These are phyloP conservation scores for Epizoanthus fatuus DNA, from an alignment of 92 coral and sea anemone species.

Conservation along the genomic window DNA sequence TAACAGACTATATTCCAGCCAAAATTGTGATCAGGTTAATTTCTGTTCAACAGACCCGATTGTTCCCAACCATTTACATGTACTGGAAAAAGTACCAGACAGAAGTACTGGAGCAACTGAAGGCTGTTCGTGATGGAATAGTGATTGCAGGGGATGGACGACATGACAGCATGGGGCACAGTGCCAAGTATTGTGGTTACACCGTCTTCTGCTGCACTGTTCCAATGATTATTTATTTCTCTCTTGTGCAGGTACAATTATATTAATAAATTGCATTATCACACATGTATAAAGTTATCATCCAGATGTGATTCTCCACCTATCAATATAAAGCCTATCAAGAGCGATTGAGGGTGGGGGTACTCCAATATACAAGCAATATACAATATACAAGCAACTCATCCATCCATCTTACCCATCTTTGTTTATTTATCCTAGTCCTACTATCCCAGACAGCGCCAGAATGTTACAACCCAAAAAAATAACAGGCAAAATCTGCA, in stretches of 20 bases:
- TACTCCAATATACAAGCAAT: no score
- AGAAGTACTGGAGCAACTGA: slow-evolving; percentile 1
- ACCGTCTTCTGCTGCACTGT: slow-evolving; percentile 30
- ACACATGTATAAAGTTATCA: background rate
- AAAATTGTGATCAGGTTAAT: background rate
- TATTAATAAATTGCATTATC: no score
- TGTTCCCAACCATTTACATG: slow-evolving; percentile 39
- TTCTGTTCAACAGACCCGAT: background rate
- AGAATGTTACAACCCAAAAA: no score
- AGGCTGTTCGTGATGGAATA: background rate
- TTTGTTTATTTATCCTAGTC: no score
- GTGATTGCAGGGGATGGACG: slow-evolving; percentile 41
- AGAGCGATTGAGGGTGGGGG: no score
- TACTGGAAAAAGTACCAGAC: slow-evolving; percentile 37
- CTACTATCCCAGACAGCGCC: no score
- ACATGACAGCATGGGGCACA: slow-evolving; percentile 51
- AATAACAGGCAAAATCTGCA: no score
- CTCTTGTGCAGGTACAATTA: slow-evolving; percentile 35
- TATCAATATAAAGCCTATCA: no score
- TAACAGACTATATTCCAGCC: background rate
- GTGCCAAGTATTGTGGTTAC: slow-evolving; percentile 30
- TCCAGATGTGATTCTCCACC: background rate
- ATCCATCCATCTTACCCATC: no score
- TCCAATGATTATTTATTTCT: slow-evolving; percentile 20
- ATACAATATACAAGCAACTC: no score